Conservation (phyloP, 2,888 invertebrate genomes). For the Epiblema foenella region DNA sequence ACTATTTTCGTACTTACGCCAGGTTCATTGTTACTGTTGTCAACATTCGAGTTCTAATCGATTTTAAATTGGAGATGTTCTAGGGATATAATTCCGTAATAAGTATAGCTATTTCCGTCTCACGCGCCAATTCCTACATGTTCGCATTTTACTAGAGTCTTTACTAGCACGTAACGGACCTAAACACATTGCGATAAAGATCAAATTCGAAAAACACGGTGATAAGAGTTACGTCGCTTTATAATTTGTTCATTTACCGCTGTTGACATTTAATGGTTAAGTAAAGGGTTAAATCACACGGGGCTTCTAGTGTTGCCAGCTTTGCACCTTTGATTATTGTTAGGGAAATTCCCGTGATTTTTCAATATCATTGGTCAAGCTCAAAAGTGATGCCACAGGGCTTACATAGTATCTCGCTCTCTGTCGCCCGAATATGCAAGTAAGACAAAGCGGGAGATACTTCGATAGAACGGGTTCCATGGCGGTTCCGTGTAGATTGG, state of each 20-base stretch:
- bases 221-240: conserved; percentile 25
- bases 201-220: neutral
- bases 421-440: too few species aligned
- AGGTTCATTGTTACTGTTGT: too few species aligned
- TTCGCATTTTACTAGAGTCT: neutral
- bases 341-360: neutral
- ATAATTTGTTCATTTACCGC: conserved; percentile 34
- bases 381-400: too few species aligned
- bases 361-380: neutral
- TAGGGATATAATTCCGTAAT: too few species aligned
- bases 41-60: too few species aligned
- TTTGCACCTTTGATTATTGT: neutral
- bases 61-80: too few species aligned
- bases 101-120: too few species aligned
- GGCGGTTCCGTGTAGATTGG: conserved; percentile 8
- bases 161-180: neutral
- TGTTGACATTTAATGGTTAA: conserved; percentile 33
- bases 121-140: too few species aligned
- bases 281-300: conserved; percentile 5
- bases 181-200: neutral
- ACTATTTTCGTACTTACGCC: too few species aligned
- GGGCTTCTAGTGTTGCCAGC: neutral
- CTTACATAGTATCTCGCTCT: too few species aligned
- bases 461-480: too few species aligned
- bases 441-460: too few species aligned